Evolutionary conservation across 2,113 vertebrate genomes (phyloP).

Genomic region (Menura novaehollandiae): DNA sequence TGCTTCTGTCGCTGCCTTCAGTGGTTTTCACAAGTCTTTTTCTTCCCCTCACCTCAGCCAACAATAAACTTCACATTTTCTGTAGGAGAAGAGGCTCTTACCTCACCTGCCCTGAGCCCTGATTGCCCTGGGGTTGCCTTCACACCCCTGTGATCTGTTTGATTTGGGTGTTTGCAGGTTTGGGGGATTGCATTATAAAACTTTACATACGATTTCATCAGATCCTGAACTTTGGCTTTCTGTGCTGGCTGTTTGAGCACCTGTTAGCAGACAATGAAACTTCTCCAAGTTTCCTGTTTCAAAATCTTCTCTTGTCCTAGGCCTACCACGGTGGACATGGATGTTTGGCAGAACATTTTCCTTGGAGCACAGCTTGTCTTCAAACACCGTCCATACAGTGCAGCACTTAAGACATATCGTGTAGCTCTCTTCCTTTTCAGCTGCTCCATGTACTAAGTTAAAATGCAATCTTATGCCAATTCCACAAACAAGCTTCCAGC

Average conservation of each 20-base stretch:
- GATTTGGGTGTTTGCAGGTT: neutral
- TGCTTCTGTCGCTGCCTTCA: neutral
- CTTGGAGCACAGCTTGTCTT: neutral
- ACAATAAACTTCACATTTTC: neutral
- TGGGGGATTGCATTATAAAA: neutral
- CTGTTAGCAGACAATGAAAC: neutral
- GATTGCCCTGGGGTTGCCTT: neutral
- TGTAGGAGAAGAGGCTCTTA: neutral
- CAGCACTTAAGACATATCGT: neutral
- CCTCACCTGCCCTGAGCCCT: neutral
- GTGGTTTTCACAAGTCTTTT: neutral
- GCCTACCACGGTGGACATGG: neutral
- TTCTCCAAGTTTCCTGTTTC: neutral
- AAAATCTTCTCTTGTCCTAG: neutral
- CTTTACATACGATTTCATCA: neutral
- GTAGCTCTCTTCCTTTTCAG: neutral
- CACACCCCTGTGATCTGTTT: neutral
- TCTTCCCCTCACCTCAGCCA: neutral
- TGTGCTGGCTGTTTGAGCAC: neutral
- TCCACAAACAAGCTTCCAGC: constrained; percentile 28
- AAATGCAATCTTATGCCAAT: constrained; percentile 17
- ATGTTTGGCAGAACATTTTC: neutral
- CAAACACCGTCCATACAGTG: neutral
- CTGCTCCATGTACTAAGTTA: neutral
- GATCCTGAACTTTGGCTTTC: neutral